Percentiles rank a stretch among this genome's conserved stretches.
Evolutionary conservation across 1,140 invertebrate species (phyloP).

Genomic region (Andricus grossulariae): DNA sequence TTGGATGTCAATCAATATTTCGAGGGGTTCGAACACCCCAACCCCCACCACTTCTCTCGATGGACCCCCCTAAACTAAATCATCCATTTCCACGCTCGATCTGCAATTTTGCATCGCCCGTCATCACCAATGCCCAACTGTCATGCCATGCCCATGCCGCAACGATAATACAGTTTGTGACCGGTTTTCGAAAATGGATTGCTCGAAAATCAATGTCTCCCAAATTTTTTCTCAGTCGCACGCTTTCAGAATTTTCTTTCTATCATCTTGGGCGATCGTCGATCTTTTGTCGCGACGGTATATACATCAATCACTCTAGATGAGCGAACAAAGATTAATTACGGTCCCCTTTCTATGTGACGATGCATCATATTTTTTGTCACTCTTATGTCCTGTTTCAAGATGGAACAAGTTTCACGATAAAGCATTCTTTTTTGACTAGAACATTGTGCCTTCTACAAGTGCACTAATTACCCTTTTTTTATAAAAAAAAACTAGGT

Average conservation of each 20-base stretch:
- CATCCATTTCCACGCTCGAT: constrained; percentile 36
- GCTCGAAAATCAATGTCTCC: not conserved
- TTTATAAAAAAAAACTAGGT: too few species aligned
- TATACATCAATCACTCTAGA: constrained; percentile 9
- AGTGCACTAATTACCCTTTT: too few species aligned
- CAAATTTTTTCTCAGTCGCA: not conserved
- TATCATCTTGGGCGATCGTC: not conserved
- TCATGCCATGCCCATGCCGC: not conserved
- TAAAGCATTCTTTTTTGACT: not conserved
- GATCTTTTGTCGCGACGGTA: not conserved
- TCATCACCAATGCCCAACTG: constrained; percentile 23
- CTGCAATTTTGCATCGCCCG: constrained; percentile 11
- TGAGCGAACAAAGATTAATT: constrained; percentile 19
- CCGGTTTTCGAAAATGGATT: constrained; percentile 1
- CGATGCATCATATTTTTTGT: constrained; percentile 28
- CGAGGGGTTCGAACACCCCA: constrained; percentile 62
- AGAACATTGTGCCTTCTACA: too few species aligned
- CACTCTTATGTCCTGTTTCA: not conserved
- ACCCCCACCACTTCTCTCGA: constrained; percentile 43
- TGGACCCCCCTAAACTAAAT: constrained; percentile 42
- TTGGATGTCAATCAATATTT: constrained; percentile 74
- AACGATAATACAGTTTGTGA: not conserved
- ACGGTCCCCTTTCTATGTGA: constrained; percentile 12
- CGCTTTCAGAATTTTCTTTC: not conserved
- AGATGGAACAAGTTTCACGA: not conserved